phyloP scores from a whole-genome alignment of 2,113 vertebrate species.

The Neolamprologus devosi region DNA sequence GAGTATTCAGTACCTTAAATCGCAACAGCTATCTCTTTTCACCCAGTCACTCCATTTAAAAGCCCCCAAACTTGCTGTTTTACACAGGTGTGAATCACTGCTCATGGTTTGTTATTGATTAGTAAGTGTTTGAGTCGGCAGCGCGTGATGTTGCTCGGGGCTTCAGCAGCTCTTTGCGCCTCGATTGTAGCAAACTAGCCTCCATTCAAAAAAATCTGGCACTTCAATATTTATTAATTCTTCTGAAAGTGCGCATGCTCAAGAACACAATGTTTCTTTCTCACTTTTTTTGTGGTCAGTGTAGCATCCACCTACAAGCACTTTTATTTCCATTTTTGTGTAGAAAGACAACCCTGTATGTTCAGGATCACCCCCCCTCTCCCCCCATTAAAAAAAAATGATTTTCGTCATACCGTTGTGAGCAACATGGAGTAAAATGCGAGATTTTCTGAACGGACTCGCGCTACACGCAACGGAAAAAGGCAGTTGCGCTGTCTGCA shows the following conservation, averaged over 20 bases:
- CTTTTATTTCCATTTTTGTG: not conserved
- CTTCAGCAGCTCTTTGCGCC: not conserved
- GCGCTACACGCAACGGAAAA: not conserved
- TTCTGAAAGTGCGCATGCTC: not conserved
- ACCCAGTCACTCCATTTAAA: not conserved
- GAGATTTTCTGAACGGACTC: not conserved
- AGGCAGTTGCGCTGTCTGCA: not conserved
- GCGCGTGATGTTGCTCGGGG: not conserved
- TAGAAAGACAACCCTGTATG: not conserved
- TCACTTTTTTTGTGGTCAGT: not conserved
- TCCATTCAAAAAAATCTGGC: conserved; percentile 33
- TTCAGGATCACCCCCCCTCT: not conserved
- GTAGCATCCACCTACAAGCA: not conserved
- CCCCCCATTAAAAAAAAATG: accelerated
- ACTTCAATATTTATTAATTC: not conserved
- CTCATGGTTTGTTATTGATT: not conserved
- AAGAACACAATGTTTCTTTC: not conserved
- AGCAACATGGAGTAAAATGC: not conserved
- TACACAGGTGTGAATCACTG: not conserved
- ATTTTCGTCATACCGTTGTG: not conserved
- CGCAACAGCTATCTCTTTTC: not conserved
- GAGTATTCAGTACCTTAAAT: not conserved
- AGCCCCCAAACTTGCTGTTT: not conserved
- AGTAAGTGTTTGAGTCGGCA: not conserved
- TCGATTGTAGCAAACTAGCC: not conserved